These are phyloP conservation scores for Drosophila imparisetae DNA, from an alignment of 2,888 invertebrate genomes.

Conservation along the genomic window DNA sequence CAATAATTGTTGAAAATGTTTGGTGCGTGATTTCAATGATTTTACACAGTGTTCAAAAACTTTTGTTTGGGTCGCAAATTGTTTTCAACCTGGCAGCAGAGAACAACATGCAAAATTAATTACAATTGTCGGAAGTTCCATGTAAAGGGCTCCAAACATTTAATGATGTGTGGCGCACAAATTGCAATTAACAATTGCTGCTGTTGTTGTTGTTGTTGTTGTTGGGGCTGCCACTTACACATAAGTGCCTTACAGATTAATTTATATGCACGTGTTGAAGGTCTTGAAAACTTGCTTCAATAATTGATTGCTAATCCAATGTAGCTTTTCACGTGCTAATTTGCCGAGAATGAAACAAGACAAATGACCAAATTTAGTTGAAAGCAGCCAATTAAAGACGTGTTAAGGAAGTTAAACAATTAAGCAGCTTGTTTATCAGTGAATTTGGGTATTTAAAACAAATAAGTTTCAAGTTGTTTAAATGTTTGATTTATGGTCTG, in stretches of 20 bases:
- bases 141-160: conserved; percentile 19
- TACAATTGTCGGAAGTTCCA: conserved; percentile 47
- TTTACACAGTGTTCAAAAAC: conserved; percentile 2
- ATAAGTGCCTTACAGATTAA: conserved; percentile 4
- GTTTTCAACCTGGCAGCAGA: conserved; percentile 25
- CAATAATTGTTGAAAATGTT: conserved; percentile 47
- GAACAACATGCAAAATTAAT: conserved; percentile 59
- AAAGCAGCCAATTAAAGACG: neutral
- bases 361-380: neutral
- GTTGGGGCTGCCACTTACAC: conserved; percentile 6
- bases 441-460: neutral
- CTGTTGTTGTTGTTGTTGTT: neutral
- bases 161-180: conserved; percentile 49
- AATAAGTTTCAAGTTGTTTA: neutral
- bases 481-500: neutral
- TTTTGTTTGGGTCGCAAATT: conserved; percentile 32
- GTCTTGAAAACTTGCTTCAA: conserved; percentile 5
- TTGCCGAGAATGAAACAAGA: neutral
- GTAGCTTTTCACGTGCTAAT: neutral
- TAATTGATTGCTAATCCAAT: conserved; percentile 10
- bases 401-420: neutral
- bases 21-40: conserved; percentile 30
- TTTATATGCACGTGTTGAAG: conserved; percentile 9
- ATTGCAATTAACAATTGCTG: conserved; percentile 34
- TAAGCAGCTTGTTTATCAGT: neutral